Conservation (phyloP, 2,113 vertebrate genomes). For the Apodemus sylvaticus region DNA sequence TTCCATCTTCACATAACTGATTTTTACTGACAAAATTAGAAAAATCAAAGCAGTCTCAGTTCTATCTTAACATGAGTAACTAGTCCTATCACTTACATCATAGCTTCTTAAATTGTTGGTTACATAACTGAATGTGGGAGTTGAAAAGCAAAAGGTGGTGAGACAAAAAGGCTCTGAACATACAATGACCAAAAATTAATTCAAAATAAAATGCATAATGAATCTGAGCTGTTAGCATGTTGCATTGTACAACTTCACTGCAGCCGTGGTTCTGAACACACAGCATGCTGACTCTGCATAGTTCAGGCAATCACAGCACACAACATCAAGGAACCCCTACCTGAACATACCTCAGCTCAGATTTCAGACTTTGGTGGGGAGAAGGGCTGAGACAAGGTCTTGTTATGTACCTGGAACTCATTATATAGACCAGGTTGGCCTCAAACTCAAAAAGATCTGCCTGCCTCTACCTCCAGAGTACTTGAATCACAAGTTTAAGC, state of each 20-base stretch:
- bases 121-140: neutral
- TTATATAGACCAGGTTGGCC: neutral
- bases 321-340: neutral
- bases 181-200: neutral
- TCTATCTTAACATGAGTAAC: neutral
- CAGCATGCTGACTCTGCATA: neutral
- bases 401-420: neutral
- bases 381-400: neutral
- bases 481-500: neutral
- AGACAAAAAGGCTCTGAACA: neutral
- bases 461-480: neutral
- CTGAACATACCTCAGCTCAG: neutral
- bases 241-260: neutral
- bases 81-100: neutral
- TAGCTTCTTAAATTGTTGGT: neutral
- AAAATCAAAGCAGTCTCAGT: neutral
- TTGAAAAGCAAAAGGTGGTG: neutral
- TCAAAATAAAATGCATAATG: neutral
- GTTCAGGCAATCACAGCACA: neutral
- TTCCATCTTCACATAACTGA: constrained; percentile 41
- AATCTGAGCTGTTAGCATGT: neutral
- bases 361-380: neutral
- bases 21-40: constrained; percentile 13
- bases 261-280: neutral
- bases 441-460: neutral